Evolutionary conservation across 2,797 vertebrate species (phyloP).

Genomic region (Myotis vivesi): DNA sequence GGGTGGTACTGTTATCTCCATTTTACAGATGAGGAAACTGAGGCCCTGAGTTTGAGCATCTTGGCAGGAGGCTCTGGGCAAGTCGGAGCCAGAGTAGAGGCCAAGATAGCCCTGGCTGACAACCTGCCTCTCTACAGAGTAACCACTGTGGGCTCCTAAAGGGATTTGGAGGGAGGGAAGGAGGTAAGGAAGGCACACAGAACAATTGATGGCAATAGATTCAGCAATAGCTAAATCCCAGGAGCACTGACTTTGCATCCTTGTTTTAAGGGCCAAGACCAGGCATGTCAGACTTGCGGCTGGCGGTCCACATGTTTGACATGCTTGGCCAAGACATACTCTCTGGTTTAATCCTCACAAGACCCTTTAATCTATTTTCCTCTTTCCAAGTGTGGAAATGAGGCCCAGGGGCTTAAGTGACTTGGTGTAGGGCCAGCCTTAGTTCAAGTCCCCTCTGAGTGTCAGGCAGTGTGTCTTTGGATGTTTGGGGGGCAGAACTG

Average conservation of each 20-base stretch:
- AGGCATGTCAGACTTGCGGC: no score
- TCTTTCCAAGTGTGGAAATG: not conserved
- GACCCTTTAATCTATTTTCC: not conserved
- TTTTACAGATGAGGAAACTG: not conserved
- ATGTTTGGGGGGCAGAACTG: not conserved
- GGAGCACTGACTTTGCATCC: not conserved
- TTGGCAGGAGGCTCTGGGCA: not conserved
- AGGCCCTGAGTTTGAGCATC: not conserved
- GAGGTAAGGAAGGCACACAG: not conserved
- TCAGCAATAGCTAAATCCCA: not conserved
- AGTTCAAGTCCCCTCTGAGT: not conserved
- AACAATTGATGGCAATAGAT: not conserved
- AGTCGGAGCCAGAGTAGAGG: not conserved
- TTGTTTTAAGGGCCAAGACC: not conserved
- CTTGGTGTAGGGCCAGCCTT: not conserved
- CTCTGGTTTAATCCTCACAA: not conserved
- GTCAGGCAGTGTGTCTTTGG: not conserved
- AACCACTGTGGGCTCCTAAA: not conserved
- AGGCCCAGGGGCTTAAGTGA: not conserved
- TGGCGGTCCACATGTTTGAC: no score
- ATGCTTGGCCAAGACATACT: not conserved
- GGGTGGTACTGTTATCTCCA: not conserved
- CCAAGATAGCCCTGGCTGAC: fast-evolving
- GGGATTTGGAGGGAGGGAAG: not conserved
- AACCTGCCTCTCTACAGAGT: not conserved